Base-by-base conservation (phyloP, 2,888 invertebrate species). In the Caenorhabditis doughertyi region DNA sequence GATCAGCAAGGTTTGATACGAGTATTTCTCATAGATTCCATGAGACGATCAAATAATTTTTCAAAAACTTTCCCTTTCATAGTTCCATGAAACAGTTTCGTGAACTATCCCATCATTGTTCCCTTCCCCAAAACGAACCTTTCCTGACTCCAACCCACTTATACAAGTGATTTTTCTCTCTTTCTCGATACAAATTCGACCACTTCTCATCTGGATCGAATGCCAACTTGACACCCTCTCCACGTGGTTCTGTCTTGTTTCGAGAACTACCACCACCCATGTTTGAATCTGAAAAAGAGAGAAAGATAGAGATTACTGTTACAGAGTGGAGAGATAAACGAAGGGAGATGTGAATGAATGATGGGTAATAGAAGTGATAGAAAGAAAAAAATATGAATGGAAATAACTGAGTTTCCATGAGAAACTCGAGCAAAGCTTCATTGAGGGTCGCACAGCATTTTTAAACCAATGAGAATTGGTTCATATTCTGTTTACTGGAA, bases 121-220 rank as follows among this genome's bases (percentile, higher is more conserved):
- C 18, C 18, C 25, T 3, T 3, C 53, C 44, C 44, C 5, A 47
- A 47, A 47, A 68, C 81, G 44, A 11, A 89, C 90, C 89, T 81
- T 85, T 85, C 27, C 90, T 64, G 0, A 89, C 89, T 39, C 91
- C 92, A 44, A 92, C 90, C 92, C 92, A 92, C 86, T 91, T 91
- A 85, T 92, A 92, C 71, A 92, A 86, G 70, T 90, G 89, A 74
- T 92, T 92, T 77, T 91, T 92, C 84, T 92, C 90, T n/a, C 91
- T 83, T 65, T 92, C 92, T 39, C 92, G 80, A 80, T 92, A 92
- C 76, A 92, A 76, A 85, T 92, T 92, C 64, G 86, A 86, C 92
- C 92, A 91, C 74, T 91, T 91, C 65, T 91, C 91, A 67, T 91
- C 91, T 9, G 91, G 90, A 81, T 91, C 91, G 70, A 89, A 91